Conservation (phyloP, 2,888 invertebrate genomes). For the Nemapogon koenigi region DNA sequence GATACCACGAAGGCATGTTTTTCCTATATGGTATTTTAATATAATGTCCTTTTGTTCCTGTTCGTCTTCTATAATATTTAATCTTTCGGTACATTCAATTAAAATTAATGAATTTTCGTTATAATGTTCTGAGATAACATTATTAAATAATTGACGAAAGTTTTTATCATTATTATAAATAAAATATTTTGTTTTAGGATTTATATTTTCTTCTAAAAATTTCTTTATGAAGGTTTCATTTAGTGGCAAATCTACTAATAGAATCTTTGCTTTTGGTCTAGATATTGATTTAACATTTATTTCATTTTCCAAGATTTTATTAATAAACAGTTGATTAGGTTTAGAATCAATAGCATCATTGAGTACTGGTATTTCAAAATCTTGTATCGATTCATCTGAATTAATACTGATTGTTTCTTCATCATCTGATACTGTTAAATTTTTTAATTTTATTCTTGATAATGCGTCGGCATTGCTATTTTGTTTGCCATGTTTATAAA, state of each 20-base stretch:
- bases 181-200: constrained; percentile 19
- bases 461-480: not conserved
- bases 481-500: constrained; percentile 20
- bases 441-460: constrained; percentile 1
- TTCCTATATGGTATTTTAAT: constrained; percentile 16
- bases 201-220: constrained; percentile 20
- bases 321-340: constrained; percentile 22
- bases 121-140: constrained; percentile 12
- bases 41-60: constrained; percentile 12
- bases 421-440: not conserved
- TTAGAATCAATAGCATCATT: constrained; percentile 23
- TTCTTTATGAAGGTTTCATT: constrained; percentile 19
- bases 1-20: constrained; percentile 17
- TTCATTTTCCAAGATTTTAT: constrained; percentile 18
- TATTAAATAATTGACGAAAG: constrained; percentile 9
- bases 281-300: constrained; percentile 18
- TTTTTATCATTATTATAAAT: constrained; percentile 16
- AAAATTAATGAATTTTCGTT: constrained; percentile 14
- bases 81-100: constrained; percentile 15
- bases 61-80: constrained; percentile 12
- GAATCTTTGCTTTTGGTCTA: constrained; percentile 18
- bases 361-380: constrained; percentile 18
- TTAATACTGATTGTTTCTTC: not conserved
- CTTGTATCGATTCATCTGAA: not conserved
- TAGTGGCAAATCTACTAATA: constrained; percentile 20